Percentiles rank a stretch among this genome's conserved stretches.
These are phyloP conservation scores for Hydrozoanthus gracilis DNA, from an alignment of 92 coral and sea anemone genomes.

Conservation along the genomic window DNA sequence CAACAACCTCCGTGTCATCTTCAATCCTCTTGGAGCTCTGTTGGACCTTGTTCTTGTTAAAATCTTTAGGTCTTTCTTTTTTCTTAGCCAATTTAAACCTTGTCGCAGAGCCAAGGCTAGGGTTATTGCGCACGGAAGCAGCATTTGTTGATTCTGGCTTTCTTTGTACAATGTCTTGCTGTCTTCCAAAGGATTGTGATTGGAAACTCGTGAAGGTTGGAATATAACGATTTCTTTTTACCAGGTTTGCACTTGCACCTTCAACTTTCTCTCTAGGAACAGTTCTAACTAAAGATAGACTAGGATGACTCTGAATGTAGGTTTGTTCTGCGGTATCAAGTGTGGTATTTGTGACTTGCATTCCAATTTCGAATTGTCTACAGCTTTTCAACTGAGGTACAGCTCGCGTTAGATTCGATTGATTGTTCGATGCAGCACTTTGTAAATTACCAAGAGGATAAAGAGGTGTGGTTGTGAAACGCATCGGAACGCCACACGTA, in stretches of 20 bases:
- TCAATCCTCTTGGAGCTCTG: background rate
- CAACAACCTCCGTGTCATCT: background rate
- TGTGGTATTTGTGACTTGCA: background rate
- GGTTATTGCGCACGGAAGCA: background rate
- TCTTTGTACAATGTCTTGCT: background rate
- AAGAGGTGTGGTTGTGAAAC: conserved; percentile 75
- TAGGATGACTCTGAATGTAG: background rate
- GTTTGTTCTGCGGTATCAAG: background rate
- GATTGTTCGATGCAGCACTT: conserved; percentile 66
- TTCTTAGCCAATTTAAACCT: background rate
- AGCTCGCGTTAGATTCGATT: conserved; percentile 75
- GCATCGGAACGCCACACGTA: conserved; percentile 81
- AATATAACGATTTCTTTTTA: conserved; percentile 2
- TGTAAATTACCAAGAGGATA: conserved; percentile 74
- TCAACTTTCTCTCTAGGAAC: background rate
- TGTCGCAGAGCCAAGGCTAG: background rate
- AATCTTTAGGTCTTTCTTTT: background rate
- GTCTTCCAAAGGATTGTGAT: background rate
- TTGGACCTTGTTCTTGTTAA: background rate
- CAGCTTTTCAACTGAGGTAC: conserved; percentile 60
- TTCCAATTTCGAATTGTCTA: conserved; percentile 44
- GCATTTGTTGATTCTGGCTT: background rate
- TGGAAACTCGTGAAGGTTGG: conserved; percentile 38
- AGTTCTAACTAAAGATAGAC: background rate
- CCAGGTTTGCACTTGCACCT: background rate